These are phyloP conservation scores for Gambusia yucatana DNA, from an alignment of 2,797 vertebrate species.

Conservation along the genomic window DNA sequence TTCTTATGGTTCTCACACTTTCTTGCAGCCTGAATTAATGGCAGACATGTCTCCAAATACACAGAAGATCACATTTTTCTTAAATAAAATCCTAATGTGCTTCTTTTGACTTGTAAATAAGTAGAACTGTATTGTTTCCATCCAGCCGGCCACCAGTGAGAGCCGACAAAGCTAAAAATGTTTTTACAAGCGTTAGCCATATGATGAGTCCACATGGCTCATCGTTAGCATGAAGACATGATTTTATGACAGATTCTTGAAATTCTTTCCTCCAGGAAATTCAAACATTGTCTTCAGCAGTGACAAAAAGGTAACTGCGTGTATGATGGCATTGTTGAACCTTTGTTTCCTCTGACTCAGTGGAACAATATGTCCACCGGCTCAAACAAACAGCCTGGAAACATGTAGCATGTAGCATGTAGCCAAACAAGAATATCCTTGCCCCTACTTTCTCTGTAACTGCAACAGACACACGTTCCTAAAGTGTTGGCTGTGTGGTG, in stretches of 20 bases:
- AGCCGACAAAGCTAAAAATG: not conserved
- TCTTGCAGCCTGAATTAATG: not conserved
- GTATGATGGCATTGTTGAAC: conserved; percentile 7
- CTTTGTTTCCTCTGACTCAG: conserved; percentile 57
- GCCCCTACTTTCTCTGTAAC: not conserved
- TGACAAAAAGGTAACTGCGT: not conserved
- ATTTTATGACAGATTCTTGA: not conserved
- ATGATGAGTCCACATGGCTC: not conserved
- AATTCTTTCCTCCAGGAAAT: not conserved
- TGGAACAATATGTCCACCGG: conserved; percentile 14
- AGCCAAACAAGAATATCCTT: not conserved
- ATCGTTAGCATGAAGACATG: not conserved
- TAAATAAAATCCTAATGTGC: not conserved
- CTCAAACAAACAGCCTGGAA: conserved; percentile 18
- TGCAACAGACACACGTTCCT: not conserved
- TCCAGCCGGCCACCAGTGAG: too few species aligned
- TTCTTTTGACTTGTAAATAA: not conserved
- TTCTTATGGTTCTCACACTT: not conserved
- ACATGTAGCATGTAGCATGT: not conserved
- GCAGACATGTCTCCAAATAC: not conserved
- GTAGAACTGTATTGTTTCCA: not conserved
- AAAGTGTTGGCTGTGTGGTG: not conserved
- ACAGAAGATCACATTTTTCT: not conserved
- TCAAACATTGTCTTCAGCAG: not conserved
- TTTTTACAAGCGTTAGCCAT: not conserved